phyloP scores from a whole-genome alignment of 2,113 vertebrate genomes.

The Zootoca vivipara region DNA sequence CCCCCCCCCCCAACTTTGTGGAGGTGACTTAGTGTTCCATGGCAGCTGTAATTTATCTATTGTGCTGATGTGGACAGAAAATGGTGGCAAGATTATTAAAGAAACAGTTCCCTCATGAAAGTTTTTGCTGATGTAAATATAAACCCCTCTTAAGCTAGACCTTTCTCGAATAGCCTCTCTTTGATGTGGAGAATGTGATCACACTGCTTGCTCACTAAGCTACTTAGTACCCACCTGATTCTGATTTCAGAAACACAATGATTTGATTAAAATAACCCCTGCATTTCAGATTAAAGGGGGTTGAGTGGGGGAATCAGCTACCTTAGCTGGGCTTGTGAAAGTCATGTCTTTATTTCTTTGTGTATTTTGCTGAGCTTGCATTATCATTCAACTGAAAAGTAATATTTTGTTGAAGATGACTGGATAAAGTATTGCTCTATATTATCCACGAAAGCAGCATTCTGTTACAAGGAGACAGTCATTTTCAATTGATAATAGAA shows the following conservation, averaged over 20 bases:
- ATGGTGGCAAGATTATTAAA: not conserved
- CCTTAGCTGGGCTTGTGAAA: slow-evolving; percentile 48
- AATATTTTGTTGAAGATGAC: slow-evolving; percentile 67
- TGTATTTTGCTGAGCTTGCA: slow-evolving; percentile 59
- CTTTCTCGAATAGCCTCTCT: not conserved
- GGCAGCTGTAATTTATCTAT: rapidly evolving
- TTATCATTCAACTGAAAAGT: slow-evolving; percentile 63
- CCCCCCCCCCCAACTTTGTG: rapidly evolving
- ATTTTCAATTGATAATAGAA: slow-evolving; percentile 62
- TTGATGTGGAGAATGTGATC: slow-evolving; percentile 13
- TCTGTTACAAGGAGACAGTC: slow-evolving; percentile 62
- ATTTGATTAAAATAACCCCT: slow-evolving; percentile 37
- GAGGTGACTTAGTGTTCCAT: not conserved
- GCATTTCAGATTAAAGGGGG: slow-evolving; percentile 56
- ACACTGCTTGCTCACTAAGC: not conserved
- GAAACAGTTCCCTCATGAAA: not conserved
- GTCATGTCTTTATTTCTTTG: slow-evolving; percentile 42
- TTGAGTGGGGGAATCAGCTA: slow-evolving; percentile 14
- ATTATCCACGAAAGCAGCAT: slow-evolving; percentile 53
- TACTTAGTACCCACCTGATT: not conserved
- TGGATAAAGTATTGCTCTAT: slow-evolving; percentile 58
- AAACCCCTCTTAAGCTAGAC: not conserved
- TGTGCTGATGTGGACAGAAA: not conserved
- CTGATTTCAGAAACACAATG: slow-evolving; percentile 44
- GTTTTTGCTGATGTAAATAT: slow-evolving; percentile 4